Base-by-base conservation (phyloP, 2,888 invertebrate genomes). In the Stictocephala bisonia region DNA sequence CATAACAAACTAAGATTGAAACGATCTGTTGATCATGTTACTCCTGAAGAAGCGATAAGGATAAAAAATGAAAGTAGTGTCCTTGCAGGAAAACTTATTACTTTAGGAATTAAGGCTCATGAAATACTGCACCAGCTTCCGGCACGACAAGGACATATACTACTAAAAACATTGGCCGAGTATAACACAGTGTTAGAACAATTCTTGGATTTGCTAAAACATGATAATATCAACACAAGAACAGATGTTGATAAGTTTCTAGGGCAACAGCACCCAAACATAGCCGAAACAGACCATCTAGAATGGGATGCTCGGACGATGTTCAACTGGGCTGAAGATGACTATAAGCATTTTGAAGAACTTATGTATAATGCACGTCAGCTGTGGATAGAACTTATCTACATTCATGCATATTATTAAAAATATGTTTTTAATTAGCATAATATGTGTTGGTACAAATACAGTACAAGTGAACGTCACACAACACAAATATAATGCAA, bases 211-310 rank as follows among this genome's bases (percentile, higher is more conserved):
- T n/a, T 60, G 22, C 31, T 60, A n/a, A 60, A 60, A 22, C 20
- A 40, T 3, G 60, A 60, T 35, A 60, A 13, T 11, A 20, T 40
- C 7, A 31, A 18, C 9, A 60, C 60, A 35, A 31, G 40, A 1
- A 1, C 1, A 4, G 60, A 60, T 22, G 40, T 60, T 22, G 60
- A 60, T 13, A 60, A n/a, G 60, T 60, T 60, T 60, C 18, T 60
- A 40, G 22, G 22, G 15, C 60, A 60, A 40, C 60, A 20, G 1
- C 60, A 60, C n/a, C 60, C 60, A 22, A 60, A 60, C 60, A 60
- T 60, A 1, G 60, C n/a, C 13, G 60, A 60, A 24, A 60, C 60
- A 2, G 60, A 60, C 22, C 35, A 60, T 20, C 18, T 20, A 20
- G 20, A 35, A 9, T 15, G 13, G 60, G 60, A 29, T 11, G 35